phyloP scores from a whole-genome alignment of 2,888 invertebrate genomes.

The Leptinotarsa juncta region DNA sequence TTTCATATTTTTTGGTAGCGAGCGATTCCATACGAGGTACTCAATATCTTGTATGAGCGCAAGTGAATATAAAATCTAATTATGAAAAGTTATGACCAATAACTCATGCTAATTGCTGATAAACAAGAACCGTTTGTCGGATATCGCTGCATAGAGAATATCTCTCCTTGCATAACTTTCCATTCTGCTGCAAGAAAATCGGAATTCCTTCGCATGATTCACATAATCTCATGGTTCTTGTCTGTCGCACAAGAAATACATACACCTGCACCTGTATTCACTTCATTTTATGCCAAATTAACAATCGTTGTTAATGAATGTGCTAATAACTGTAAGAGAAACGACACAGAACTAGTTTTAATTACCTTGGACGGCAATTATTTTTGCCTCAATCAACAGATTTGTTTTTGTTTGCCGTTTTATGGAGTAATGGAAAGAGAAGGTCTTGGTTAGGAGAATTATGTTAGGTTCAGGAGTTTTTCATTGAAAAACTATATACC shows the following conservation, averaged over 20 bases:
- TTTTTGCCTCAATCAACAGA: slow-evolving; percentile 34
- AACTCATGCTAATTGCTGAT: slow-evolving; percentile 25
- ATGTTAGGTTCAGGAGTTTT: neutral
- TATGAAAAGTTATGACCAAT: slow-evolving; percentile 17
- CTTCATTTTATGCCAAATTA: slow-evolving; percentile 22
- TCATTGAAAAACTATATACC: too few species aligned
- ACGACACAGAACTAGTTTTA: slow-evolving; percentile 53
- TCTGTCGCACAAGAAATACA: slow-evolving; percentile 8
- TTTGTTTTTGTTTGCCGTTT: slow-evolving; percentile 10
- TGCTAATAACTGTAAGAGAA: slow-evolving; percentile 40
- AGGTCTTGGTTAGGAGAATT: neutral
- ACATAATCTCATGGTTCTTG: slow-evolving; percentile 15
- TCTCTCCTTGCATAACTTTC: slow-evolving; percentile 3
- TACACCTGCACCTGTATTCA: slow-evolving; percentile 23
- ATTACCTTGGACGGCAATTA: slow-evolving; percentile 50
- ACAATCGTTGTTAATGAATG: slow-evolving; percentile 23
- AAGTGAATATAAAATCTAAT: slow-evolving; percentile 9
- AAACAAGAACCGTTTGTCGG: slow-evolving; percentile 11
- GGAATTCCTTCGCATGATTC: slow-evolving; percentile 22
- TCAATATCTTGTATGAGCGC: neutral
- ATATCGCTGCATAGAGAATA: slow-evolving; percentile 18
- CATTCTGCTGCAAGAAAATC: slow-evolving; percentile 18
- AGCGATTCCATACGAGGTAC: too few species aligned
- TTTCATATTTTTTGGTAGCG: too few species aligned
- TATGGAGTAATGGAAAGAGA: neutral